Conservation (phyloP, 2,113 vertebrate species). For the Bos javanicus region DNA sequence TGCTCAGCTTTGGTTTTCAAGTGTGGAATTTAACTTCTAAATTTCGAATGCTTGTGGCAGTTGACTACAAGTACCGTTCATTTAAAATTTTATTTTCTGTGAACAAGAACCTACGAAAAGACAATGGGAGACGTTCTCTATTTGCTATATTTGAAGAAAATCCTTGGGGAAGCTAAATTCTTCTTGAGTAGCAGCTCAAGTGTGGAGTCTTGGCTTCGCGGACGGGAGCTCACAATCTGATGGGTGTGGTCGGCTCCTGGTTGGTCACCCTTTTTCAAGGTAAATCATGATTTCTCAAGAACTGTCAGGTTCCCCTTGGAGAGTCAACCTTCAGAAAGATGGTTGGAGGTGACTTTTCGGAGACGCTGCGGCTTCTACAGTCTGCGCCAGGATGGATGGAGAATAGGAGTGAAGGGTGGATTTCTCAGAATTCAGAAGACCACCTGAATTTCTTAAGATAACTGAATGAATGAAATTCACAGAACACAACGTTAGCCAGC, state of each 20-base stretch:
- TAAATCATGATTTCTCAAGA: conserved; percentile 88
- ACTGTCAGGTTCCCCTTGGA: conserved; percentile 86
- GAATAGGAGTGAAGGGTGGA: conserved; percentile 72
- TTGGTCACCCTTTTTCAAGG: conserved; percentile 73
- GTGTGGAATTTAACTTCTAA: background rate
- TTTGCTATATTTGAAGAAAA: conserved; percentile 60
- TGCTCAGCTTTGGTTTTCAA: background rate
- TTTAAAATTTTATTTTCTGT: background rate
- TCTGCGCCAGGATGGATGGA: conserved; percentile 73
- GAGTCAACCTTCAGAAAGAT: conserved; percentile 89
- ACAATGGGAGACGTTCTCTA: background rate
- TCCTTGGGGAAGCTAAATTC: conserved; percentile 69
- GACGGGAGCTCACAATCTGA: conserved; percentile 66
- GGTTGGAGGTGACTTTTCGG: conserved; percentile 86
- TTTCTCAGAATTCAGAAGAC: conserved; percentile 78
- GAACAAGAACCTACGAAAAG: background rate
- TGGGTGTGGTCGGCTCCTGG: conserved; percentile 50
- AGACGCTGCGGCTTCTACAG: conserved; percentile 77
- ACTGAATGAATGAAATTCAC: background rate
- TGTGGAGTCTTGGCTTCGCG: conserved; percentile 49
- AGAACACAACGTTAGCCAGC: background rate
- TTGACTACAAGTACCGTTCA: background rate
- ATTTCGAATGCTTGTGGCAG: background rate
- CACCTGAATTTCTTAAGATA: conserved; percentile 70
- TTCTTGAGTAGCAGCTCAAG: conserved; percentile 68